Evolutionary conservation across 1,140 invertebrate species (phyloP).

Genomic region (Camponotus floridanus): DNA sequence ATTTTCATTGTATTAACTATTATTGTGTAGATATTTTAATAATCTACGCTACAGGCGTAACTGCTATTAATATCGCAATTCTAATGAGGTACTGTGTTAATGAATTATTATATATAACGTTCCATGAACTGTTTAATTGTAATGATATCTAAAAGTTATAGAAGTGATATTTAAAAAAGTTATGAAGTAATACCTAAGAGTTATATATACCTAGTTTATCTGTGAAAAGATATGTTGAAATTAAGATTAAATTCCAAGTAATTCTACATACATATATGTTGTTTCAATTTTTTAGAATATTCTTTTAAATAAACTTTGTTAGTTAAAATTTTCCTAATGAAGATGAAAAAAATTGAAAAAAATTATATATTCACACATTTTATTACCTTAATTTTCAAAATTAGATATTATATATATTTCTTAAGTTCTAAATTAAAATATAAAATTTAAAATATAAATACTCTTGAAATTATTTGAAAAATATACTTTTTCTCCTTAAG

Average conservation of each 20-base stretch:
- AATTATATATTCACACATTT: not conserved
- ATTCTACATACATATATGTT: not conserved
- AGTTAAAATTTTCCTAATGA: not conserved
- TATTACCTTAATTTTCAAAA: not conserved
- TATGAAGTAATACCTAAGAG: not conserved
- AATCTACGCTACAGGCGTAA: not conserved
- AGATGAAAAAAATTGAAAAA: not conserved
- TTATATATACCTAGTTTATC: not conserved
- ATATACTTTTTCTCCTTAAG: not conserved
- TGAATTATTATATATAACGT: not conserved
- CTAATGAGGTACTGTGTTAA: not conserved
- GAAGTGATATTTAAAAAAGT: too few species aligned
- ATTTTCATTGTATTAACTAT: conserved; percentile 26
- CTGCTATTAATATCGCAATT: conserved; percentile 4
- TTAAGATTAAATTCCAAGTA: not conserved
- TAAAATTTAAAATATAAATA: not conserved
- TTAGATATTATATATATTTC: not conserved
- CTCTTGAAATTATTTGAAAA: not conserved
- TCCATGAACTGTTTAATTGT: not conserved
- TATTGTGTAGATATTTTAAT: conserved; percentile 14
- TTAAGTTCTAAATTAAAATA: conserved; percentile 6
- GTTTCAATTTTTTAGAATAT: not conserved
- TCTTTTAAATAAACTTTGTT: not conserved
- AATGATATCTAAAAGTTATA: not conserved
- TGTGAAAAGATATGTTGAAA: not conserved